Base-by-base conservation (phyloP, 2,888 invertebrate species). In the Sinhomidia bicolor region DNA sequence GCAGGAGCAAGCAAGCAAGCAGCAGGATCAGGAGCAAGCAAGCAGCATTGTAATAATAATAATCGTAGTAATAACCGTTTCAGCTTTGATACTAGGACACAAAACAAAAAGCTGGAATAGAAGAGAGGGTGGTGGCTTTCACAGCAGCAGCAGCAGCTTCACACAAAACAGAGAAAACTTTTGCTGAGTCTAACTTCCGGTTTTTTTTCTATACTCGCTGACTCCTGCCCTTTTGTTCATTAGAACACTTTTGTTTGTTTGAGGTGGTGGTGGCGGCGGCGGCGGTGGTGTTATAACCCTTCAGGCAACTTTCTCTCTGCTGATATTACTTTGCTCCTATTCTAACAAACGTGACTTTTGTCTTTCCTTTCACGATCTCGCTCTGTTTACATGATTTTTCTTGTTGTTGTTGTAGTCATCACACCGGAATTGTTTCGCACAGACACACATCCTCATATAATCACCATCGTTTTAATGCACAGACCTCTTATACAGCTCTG, bases 21-120 rank as follows among this genome's bases (percentile, higher is more conserved):
- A n/a, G n/a, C n/a, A n/a, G n/a, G n/a, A n/a, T n/a, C n/a, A n/a
- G n/a, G n/a, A n/a, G n/a, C n/a, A n/a, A n/a, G n/a, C 29, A n/a
- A 9, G 17, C 29, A 26, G 29, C 26, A 9, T 44, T 41, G 44
- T 36, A 71, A 71, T n/a, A n/a, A n/a, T n/a, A n/a, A n/a, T 71
- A 71, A 71, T 44, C 71, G 71, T 71, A 71, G 71, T 71, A 71
- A 71, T 71, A 71, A 71, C 71, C 36, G 71, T 71, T 17, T 41
- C 71, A 44, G 71, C 41, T 71, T 41, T 7, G 36, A 71, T 71
- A 41, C 71, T 41, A 7, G 6, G 9, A 44, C 20, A 41, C 41
- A n/a, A 71, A 71, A 29, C 12, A 57, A 57, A n/a, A 57, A 17
- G 57, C 57, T 57, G n/a, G 57, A n/a, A n/a, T n/a, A n/a, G n/a